Base-by-base conservation (phyloP, 2,113 vertebrate genomes). In the Andinoacara biseriatus region DNA sequence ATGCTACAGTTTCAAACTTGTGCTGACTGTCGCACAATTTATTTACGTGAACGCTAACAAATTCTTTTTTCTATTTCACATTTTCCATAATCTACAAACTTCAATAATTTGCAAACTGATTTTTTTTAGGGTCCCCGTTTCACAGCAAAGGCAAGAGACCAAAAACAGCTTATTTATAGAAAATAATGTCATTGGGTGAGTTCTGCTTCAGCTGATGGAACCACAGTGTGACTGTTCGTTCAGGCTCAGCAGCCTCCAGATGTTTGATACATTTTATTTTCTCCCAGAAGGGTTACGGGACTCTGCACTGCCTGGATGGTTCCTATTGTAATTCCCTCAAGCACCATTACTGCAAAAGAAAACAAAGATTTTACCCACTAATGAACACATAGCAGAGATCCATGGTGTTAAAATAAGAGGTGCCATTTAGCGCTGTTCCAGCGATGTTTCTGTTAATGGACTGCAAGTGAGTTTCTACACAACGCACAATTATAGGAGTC, bases 161-260 rank as follows among this genome's bases (percentile, higher is more conserved):
- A 29, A 31, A 20, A 29, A 10, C 40, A 72, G 65, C 43, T 69
- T 24, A 29, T 56, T 56, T 56, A n/a, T 29, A 29, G 15, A 76
- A 76, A 46, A n/a, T 17, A 49, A 6, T 0, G 5, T 33, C 75
- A 22, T 7, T 10, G 26, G 76, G 46, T 26, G 57, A 31, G 62
- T 57, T 58, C 29, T n/a, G 24, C 29, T 22, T 56, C 56, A 62
- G 57, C 13, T 13, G 38, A 13, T 46, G 20, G 22, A 74, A 20
- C 35, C 63, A 24, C 20, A 26, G 60, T 8, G 57, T 29, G 11
- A 78, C 63, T 56, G 72, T 78, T 74, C 2, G 3, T 63, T 83
- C 60, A 79, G 31, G 78, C 78, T 65, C 75, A 56, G 84, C 67
- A 52, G 81, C 78, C 35, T 60, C 83, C 86, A 86, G 83, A 88